Evolutionary conservation across 2,797 vertebrate species (phyloP).

Genomic region (Lycodopsis pacificus): DNA sequence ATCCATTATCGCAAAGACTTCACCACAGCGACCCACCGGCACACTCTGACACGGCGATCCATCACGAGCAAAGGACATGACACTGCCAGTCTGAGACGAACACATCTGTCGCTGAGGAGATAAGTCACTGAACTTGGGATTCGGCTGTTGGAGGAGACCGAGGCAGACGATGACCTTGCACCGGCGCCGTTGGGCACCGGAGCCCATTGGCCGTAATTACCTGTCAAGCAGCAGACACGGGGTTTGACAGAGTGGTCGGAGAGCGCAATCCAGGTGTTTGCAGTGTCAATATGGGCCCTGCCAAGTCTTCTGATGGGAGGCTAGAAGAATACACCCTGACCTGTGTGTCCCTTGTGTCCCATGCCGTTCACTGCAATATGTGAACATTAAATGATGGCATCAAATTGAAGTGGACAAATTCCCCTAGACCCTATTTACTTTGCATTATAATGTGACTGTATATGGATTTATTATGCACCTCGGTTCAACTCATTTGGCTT

Average conservation of each 20-base stretch:
- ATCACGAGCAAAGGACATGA: slow-evolving; percentile 56
- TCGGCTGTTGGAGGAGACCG: slow-evolving; percentile 28
- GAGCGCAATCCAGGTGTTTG: slow-evolving; percentile 70
- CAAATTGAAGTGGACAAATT: neutral
- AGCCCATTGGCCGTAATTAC: slow-evolving; percentile 74
- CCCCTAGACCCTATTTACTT: neutral
- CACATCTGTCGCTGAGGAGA: slow-evolving; percentile 59
- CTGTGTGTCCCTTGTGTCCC: slow-evolving; percentile 24
- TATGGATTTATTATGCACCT: neutral
- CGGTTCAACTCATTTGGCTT: neutral
- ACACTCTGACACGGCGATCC: slow-evolving; percentile 43
- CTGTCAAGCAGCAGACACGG: slow-evolving; percentile 70
- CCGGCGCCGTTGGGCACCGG: slow-evolving; percentile 37
- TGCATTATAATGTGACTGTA: neutral
- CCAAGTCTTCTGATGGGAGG: slow-evolving; percentile 33
- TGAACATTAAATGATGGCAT: slow-evolving; percentile 23
- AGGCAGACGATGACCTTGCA: slow-evolving; percentile 71
- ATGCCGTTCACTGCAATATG: slow-evolving; percentile 11
- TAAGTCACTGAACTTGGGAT: slow-evolving; percentile 59
- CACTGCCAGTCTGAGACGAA: slow-evolving; percentile 58
- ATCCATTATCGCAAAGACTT: slow-evolving; percentile 49
- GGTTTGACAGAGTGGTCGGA: slow-evolving; percentile 63
- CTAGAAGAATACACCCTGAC: slow-evolving; percentile 44
- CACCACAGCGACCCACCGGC: slow-evolving; percentile 19
- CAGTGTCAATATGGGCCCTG: slow-evolving; percentile 37